Base-by-base conservation (phyloP, 2,797 vertebrate species). In the Heteromormyrus szaboi region DNA sequence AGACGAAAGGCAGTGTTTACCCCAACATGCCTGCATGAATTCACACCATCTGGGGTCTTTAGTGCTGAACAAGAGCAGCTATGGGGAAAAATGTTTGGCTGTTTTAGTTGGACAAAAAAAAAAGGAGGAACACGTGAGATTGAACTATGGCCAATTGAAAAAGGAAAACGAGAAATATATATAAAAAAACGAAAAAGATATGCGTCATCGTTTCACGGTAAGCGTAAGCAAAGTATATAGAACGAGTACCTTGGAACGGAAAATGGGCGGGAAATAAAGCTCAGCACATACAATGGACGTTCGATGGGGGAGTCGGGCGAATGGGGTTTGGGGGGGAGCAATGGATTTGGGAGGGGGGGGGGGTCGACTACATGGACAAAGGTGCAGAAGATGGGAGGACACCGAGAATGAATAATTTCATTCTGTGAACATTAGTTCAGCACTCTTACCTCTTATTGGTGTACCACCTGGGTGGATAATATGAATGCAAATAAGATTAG, bases 401-500 rank as follows among this genome's bases (percentile, higher is more conserved):
- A 96, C 93, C 94, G 94, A 94, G 95, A 96, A 97, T 97, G 96
- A 97, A 95, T 93, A 48, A 90, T 88, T 89, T 91, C 89, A 90
- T 89, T 97, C 96, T 97, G 95, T 95, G 95, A 96, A 95, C 94
- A 94, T 96, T 96, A 96, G 95, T 96, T 96, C 96, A 96, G 96
- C 95, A 96, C 92, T 97, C 97, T 97, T 97, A 97, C 97, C 97
- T 97, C 97, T 95, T 97, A 97, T 97, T 96, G 97, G 97, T 94
- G 97, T 97, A 97, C 97, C 97, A 97, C 97, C 97, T 97, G 97
- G 96, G 96, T 97, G 96, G 96, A 97, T 97, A 97, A 97, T 96
- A 97, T 97, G 97, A 98, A 97, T 98, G 96, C 97, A 97, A 96
- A 97, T 97, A 97, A 97, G 97, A 95, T 97, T 97, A 97, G 96